Conservation (phyloP, 2,797 vertebrate species). For the Pelobates cultripes region DNA sequence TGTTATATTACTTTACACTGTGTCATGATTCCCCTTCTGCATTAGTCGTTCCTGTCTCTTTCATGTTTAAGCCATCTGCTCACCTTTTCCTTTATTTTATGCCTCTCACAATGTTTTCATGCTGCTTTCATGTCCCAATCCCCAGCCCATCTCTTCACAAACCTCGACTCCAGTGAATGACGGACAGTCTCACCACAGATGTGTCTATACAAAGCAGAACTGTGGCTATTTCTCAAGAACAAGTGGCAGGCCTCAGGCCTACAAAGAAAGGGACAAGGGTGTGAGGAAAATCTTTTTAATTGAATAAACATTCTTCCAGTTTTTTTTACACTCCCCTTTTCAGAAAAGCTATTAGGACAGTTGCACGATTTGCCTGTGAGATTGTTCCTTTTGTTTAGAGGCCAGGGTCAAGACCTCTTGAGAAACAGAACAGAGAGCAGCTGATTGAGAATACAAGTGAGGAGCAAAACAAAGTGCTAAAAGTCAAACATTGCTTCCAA, state of each 20-base stretch:
- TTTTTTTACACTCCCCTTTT: slow-evolving; percentile 21
- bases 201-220: slow-evolving; percentile 18
- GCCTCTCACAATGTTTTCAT: not conserved
- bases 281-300: slow-evolving; percentile 42
- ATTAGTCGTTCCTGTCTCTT: not conserved
- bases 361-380: slow-evolving; percentile 22
- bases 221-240: slow-evolving; percentile 26
- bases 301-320: slow-evolving; percentile 32
- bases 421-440: slow-evolving; percentile 18
- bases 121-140: not conserved
- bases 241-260: slow-evolving; percentile 16
- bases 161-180: not conserved
- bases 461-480: slow-evolving; percentile 12
- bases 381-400: slow-evolving; percentile 35
- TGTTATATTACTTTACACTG: no score
- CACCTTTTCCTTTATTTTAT: slow-evolving; percentile 6
- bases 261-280: slow-evolving; percentile 27
- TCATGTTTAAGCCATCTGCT: slow-evolving; percentile 9
- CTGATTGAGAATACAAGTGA: slow-evolving; percentile 15
- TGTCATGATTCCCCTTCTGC: no score
- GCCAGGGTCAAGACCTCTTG: slow-evolving; percentile 40
- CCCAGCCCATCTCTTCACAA: not conserved
- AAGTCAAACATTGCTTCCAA: slow-evolving; percentile 14
- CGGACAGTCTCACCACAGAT: slow-evolving; percentile 32
- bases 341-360: slow-evolving; percentile 15